Conservation (phyloP, 1,140 invertebrate genomes). For the Oryzaephilus surinamensis region DNA sequence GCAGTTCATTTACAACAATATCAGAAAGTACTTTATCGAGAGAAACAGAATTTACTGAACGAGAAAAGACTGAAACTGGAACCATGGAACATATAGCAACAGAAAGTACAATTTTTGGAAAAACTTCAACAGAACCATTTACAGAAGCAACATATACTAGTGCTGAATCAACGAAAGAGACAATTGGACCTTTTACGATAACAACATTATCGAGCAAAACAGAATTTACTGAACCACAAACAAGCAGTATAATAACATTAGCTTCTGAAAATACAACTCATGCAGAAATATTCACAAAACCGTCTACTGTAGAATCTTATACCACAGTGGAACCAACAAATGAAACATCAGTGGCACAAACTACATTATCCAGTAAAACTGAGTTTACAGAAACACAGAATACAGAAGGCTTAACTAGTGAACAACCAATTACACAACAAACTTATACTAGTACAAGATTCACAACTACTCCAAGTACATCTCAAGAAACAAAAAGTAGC, state of each 20-base stretch:
- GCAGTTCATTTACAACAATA: neutral
- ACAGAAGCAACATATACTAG: neutral
- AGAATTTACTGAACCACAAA: too few species aligned
- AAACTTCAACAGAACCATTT: neutral
- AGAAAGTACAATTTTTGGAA: neutral
- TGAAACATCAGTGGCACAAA: too few species aligned
- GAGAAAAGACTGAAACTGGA: conserved; percentile 4
- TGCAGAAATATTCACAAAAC: conserved; percentile 2
- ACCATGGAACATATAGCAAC: neutral
- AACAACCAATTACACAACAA: neutral
- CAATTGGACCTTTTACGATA: too few species aligned
- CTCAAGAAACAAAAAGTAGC: neutral
- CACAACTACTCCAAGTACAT: neutral
- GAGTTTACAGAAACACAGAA: too few species aligned
- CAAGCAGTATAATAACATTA: neutral
- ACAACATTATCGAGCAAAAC: too few species aligned
- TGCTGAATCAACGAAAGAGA: neutral
- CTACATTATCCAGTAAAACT: too few species aligned
- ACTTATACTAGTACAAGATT: too few species aligned
- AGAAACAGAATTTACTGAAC: conserved; percentile 2
- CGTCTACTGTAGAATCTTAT: neutral
- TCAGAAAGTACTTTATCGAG: neutral
- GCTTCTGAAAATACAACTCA: conserved; percentile 1
- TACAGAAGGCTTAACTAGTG: too few species aligned
- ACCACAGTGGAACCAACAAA: too few species aligned